Base-by-base conservation (phyloP, 2,113 vertebrate genomes). In the Tragelaphus imberbis region DNA sequence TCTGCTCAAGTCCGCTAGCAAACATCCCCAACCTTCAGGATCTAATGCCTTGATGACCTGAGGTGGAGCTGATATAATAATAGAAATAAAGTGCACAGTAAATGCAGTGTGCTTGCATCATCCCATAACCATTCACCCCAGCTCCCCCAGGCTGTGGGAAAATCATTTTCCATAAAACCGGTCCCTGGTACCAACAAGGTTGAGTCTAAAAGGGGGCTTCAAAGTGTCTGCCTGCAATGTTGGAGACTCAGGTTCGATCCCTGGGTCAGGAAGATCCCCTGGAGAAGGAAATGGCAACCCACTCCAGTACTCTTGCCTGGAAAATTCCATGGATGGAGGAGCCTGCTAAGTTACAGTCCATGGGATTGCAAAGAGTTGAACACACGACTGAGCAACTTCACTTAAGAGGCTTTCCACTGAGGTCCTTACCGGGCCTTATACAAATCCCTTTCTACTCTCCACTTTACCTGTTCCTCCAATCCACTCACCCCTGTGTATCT, bases 391-490 rank as follows among this genome's bases (percentile, higher is more conserved):
- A 75, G 68, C n/a, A 75, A 3, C 19, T 12, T 71, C 19, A 40
- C 21, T 75, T 40, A 7, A 80, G 28, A 49, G 55, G 4, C 15
- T 95, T 96, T n/a, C 15, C 21, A 15, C 13, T 44, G 51, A 90
- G 51, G n/a, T 56, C 49, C 68, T 30, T 33, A 10, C 3, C 61
- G 40, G 56, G 51, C 49, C 28, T 80, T 65, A 16, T 11, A 27
- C 63, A 47, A 21, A n/a, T 36, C 15, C n/a, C 8, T 27, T n/a
- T 58, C 51, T 36, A 23, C 44, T 19, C 49, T 17, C 36, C 14
- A 19, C 1, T 55, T 13, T 71, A 27, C 53, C 11, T 33, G 2
- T 2, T 30, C 28, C 2, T 17, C 15, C 2, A 4, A 1, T 1
- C 5, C 6, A 36, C 30, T 25, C 0, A 6, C 23, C 11, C 8